Percentiles rank a stretch among this genome's conserved stretches.
Evolutionary conservation across 2,888 invertebrate species (phyloP).

Genomic region (Drosophila paramelanica): DNA sequence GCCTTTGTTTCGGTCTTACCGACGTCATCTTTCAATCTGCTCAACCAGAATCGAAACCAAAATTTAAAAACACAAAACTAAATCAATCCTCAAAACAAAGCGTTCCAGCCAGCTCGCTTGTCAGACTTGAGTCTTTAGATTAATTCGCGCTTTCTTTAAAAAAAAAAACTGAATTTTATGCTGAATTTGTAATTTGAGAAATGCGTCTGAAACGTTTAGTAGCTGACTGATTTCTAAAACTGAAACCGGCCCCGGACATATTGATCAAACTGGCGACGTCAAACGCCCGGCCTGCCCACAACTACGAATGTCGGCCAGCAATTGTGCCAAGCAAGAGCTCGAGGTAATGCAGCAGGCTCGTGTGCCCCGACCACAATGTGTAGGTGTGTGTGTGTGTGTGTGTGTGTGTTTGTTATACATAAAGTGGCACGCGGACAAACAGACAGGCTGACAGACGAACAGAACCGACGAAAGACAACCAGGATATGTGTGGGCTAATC

Average conservation of each 20-base stretch:
- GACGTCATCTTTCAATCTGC: constrained; percentile 77
- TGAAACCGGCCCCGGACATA: constrained; percentile 44
- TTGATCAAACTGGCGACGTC: constrained; percentile 73
- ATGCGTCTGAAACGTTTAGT: constrained; percentile 71
- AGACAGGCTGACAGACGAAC: neutral
- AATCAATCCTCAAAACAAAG: constrained; percentile 22
- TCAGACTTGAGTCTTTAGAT: constrained; percentile 28
- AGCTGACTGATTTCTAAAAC: constrained; percentile 69
- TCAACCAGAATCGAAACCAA: constrained; percentile 34
- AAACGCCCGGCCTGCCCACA: constrained; percentile 48
- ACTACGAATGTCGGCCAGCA: constrained; percentile 54
- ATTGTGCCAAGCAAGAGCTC: constrained; percentile 40
- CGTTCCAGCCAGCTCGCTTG: constrained; percentile 21
- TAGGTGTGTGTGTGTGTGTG: neutral
- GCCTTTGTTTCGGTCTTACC: constrained; percentile 56
- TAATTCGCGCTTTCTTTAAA: constrained; percentile 38
- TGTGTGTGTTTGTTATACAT: constrained; percentile 20
- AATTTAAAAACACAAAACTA: constrained; percentile 51
- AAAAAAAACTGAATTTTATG: constrained; percentile 53
- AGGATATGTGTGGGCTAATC: constrained; percentile 62
- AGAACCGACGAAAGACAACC: constrained; percentile 7
- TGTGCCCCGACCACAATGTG: constrained; percentile 2
- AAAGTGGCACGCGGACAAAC: constrained; percentile 53
- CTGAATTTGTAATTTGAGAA: constrained; percentile 62
- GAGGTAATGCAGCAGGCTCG: neutral